Percentiles rank a stretch among this genome's conserved stretches.
Evolutionary conservation across 2,113 vertebrate genomes (phyloP).

Genomic region (Nymphicus hollandicus): DNA sequence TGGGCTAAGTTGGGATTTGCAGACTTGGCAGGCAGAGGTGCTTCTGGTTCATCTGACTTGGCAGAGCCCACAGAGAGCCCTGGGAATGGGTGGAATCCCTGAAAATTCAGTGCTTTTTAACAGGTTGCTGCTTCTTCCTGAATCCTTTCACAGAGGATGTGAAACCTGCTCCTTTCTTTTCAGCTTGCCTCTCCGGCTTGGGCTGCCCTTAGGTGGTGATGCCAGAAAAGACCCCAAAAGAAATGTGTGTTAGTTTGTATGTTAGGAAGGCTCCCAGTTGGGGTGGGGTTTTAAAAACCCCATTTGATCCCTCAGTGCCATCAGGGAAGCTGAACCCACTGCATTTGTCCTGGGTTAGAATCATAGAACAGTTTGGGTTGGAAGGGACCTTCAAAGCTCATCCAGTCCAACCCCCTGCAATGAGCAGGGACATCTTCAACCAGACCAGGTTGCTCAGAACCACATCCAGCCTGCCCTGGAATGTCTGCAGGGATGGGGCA

Average conservation of each 20-base stretch:
- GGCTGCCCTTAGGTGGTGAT: neutral
- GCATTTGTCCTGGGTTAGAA: neutral
- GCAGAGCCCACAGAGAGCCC: neutral
- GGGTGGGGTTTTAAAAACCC: neutral
- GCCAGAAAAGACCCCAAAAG: neutral
- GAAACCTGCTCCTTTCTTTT: neutral
- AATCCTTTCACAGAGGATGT: neutral
- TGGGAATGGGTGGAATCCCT: neutral
- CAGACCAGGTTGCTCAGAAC: neutral
- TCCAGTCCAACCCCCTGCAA: neutral
- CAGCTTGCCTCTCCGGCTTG: neutral
- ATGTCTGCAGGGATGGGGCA: neutral
- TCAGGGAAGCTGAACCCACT: neutral
- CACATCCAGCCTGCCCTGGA: neutral
- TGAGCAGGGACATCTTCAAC: neutral
- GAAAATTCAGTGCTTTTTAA: neutral
- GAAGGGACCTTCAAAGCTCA: neutral
- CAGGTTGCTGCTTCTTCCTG: neutral
- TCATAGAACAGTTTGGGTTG: neutral
- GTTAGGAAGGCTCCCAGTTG: neutral
- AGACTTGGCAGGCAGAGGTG: neutral
- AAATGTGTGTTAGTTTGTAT: neutral
- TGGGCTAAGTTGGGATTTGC: neutral
- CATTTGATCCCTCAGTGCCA: rapidly evolving
- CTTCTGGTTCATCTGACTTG: neutral